Evolutionary conservation across 2,888 invertebrate genomes (phyloP), one percentile per base, ranked within the genome.

Genomic region (Yponomeuta sedellus): DNA sequence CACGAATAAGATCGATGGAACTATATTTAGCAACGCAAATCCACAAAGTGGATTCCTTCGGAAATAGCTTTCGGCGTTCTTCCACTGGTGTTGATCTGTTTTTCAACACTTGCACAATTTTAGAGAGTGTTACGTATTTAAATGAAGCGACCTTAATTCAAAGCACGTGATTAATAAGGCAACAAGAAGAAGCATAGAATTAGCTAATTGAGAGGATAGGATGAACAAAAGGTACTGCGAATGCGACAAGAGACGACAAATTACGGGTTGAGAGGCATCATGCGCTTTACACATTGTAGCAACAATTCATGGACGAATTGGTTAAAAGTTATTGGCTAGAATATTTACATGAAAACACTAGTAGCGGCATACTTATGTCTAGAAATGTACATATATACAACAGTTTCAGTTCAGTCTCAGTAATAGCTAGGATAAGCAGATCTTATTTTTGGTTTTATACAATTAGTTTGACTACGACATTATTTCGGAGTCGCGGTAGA

Each of bases 11-110:
- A 87, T 83, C 83, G 85, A 86, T 84, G 86, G 80, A 85, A 82
- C 88, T 90, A 90, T 89, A 89, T 88, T 82, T 73, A 85, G 79
- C 83, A 73, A 81, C 81, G 82, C 83, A 78, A 85, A 88, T 86
- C 80, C 83, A 84, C 85, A 83, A 85, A 83, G 83, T 85, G 81
- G 83, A 88, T 86, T 86, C 85, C 83, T 78, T 85, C 83, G 77
- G 83, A 88, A 88, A 88, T 89, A 89, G 85, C 87, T 25, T 85
- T 75, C 72, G 79, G 77, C 16, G 44, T 16, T 52, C 44, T 52
- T 52, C 44, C 44, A 52, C 16, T 16, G 44, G 16, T 52, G 16
- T 52, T 52, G 44, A 52, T 52, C 82, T 84, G 80, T 80, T 86
- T 88, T 81, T 12, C n/a, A 20, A 57, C n/a, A 57, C 8, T 58